Percentiles rank a stretch among this genome's conserved stretches.
phyloP scores from a whole-genome alignment of 2,888 invertebrate genomes.

The Hyppa rectilinea region DNA sequence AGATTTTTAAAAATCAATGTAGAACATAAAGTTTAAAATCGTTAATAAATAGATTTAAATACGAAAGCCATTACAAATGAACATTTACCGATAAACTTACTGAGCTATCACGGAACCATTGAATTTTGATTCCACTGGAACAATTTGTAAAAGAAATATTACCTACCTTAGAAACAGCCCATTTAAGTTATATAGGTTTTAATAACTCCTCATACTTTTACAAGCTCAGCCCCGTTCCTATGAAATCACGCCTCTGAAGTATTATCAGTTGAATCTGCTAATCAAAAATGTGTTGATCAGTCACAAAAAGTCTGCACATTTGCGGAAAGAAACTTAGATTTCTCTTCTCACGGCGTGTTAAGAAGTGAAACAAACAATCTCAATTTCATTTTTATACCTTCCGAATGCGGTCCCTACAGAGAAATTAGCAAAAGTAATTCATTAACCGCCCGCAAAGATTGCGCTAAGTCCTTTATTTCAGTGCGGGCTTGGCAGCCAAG shows the following conservation, averaged over 20 bases:
- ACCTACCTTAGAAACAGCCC: neutral
- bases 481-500: conserved; percentile 79
- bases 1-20: neutral
- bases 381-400: neutral
- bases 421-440: conserved; percentile 90
- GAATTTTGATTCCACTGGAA: neutral
- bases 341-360: neutral
- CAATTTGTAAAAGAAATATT: neutral
- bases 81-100: neutral
- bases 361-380: neutral
- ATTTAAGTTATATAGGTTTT: too few species aligned
- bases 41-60: neutral
- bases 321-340: neutral
- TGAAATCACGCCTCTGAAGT: neutral
- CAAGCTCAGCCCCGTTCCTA: neutral
- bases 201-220: too few species aligned
- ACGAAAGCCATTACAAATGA: neutral
- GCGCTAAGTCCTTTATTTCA: conserved; percentile 87
- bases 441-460: conserved; percentile 88
- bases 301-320: neutral
- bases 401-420: conserved; percentile 74
- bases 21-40: too few species aligned
- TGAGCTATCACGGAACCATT: neutral
- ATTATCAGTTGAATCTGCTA: neutral
- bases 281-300: neutral